Conservation (phyloP, 2,888 invertebrate species). For the Idaea aversata region DNA sequence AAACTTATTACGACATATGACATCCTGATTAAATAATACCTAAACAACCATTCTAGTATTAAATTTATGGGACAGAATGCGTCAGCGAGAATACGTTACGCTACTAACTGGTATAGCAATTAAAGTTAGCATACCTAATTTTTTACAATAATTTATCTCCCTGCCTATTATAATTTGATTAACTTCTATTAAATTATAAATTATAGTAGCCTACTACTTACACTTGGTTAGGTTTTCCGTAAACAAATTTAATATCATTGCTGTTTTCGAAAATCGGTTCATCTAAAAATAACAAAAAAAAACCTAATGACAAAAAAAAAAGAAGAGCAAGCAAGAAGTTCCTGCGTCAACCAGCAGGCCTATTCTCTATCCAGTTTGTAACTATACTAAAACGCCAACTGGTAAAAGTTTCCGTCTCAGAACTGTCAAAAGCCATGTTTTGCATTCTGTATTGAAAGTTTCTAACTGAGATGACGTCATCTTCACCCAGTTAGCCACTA, state of each 20-base stretch:
- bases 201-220: constrained; percentile 29
- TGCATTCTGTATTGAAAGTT: too few relatives aligned
- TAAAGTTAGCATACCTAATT: neutral
- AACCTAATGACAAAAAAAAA: neutral
- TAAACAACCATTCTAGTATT: neutral
- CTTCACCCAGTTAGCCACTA: too few relatives aligned
- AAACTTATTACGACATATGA: neutral
- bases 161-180: too few relatives aligned
- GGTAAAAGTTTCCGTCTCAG: too few relatives aligned
- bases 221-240: constrained; percentile 49
- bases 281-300: constrained; percentile 42
- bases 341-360: too few relatives aligned
- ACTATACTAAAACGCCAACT: too few relatives aligned
- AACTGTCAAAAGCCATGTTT: too few relatives aligned
- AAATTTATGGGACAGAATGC: neutral
- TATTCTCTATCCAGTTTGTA: too few relatives aligned
- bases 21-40: neutral
- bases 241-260: constrained; percentile 44
- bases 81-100: neutral
- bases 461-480: too few relatives aligned
- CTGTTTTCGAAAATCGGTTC: constrained; percentile 48
- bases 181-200: neutral
- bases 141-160: neutral
- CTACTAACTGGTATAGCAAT: neutral
- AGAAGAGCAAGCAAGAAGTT: too few relatives aligned